Base-by-base conservation (phyloP, 2,113 vertebrate species). In the Pangasianodon gigas region DNA sequence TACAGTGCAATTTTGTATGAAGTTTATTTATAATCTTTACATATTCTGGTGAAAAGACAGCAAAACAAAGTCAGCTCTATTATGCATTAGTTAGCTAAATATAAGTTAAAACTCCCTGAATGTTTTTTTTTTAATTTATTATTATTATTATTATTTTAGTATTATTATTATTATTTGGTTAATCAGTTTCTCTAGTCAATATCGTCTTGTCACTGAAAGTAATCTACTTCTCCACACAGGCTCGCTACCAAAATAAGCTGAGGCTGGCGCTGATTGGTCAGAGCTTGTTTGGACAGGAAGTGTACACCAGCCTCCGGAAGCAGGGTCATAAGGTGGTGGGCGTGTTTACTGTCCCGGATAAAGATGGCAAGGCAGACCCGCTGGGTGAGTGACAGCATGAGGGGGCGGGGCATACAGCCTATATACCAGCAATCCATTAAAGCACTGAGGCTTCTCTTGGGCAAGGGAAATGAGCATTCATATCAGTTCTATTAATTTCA, bases 271-370 rank as follows among this genome's bases (percentile, higher is more conserved):
- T 99, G 58, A 99, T 99, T 93, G 98, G 98, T 67, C 98, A 99
- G 96, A 99, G 98, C 92, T 91, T 98, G 90, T 99, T 99, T 89
- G 98, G 98, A 71, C 98, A 99, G 95, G 98, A 99, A 95, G 98
- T 99, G 84, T 99, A 99, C 92, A 96, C 92, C 84, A 96, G 94
- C 58, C 96, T 99, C 89, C 96, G 95, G 92, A 98, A 97, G 94
- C 96, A 98, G 84, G 98, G 98, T 2, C 97, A 99, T 94, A 97
- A 95, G 90, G 95, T 99, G 1, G 98, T 99, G 88, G 98, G 98
- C 0, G 98, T 99, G 69, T 99, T 99, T 94, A 99, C 98, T 0
- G 97, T 99, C 67, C 98, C 98, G 48, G 98, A 99, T 94, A 98
- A 97, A 93, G 97, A 99, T 91, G 98, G 98, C 83, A 98, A 98